Percentiles rank a stretch among this genome's conserved stretches.
Evolutionary conservation across 2,888 invertebrate species (phyloP).

Genomic region (Dendrolimus pini): DNA sequence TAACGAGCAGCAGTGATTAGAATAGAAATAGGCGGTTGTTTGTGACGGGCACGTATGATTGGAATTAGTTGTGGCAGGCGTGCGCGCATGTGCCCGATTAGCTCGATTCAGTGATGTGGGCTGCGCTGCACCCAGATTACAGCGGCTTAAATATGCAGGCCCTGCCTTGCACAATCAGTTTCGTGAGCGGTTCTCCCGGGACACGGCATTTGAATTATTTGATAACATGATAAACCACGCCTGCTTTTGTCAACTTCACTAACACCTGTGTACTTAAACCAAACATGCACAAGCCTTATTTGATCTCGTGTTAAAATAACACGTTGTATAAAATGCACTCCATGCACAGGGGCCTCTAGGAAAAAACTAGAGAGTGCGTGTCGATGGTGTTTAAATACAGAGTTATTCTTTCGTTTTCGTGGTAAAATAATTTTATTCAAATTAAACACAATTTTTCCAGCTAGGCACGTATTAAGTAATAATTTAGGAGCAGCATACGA

Average conservation of each 20-base stretch:
- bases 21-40: conserved; percentile 33
- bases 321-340: background rate
- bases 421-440: conserved; percentile 17
- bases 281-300: background rate
- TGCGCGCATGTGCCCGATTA: conserved; percentile 17
- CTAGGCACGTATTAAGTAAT: conserved; percentile 25
- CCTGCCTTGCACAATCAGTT: conserved; percentile 45
- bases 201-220: conserved; percentile 35
- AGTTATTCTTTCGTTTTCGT: conserved; percentile 21
- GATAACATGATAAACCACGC: conserved; percentile 33
- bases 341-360: background rate
- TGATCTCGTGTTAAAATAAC: conserved; percentile 9
- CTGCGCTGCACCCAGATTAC: conserved; percentile 32
- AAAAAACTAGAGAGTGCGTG: conserved; percentile 20
- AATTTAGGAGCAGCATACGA: conserved; percentile 30
- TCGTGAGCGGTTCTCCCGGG: conserved; percentile 30
- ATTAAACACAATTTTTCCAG: conserved; percentile 20
- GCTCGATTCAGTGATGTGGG: conserved; percentile 18
- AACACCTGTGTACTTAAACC: conserved; percentile 2
- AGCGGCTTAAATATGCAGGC: conserved; percentile 40
- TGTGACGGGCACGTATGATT: conserved; percentile 36
- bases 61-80: conserved; percentile 28
- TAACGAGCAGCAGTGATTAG: background rate
- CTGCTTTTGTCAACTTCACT: conserved; percentile 3
- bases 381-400: conserved; percentile 23